Conservation (phyloP, 2,797 vertebrate genomes). For the Prionace glauca region DNA sequence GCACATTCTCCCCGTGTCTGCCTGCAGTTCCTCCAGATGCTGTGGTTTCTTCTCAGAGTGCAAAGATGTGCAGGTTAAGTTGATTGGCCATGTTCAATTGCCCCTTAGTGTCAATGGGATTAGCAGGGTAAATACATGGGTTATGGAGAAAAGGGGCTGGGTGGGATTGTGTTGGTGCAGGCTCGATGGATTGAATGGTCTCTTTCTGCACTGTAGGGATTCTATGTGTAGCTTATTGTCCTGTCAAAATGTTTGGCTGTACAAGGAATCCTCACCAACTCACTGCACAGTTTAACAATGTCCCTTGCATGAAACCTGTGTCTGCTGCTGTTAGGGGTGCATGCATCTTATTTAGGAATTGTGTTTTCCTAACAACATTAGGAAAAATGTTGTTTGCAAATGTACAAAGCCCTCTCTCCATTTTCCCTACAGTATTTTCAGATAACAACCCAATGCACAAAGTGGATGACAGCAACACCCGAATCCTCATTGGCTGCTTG, state of each 20-base stretch:
- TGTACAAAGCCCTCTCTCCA: neutral
- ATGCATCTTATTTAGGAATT: neutral
- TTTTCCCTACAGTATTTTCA: neutral
- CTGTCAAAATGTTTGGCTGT: neutral
- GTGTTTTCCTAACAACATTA: no score
- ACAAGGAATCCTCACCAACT: neutral
- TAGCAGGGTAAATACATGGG: no score
- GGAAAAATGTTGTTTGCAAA: neutral
- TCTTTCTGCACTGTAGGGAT: no score
- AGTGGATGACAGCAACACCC: constrained; percentile 91
- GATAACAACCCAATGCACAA: constrained; percentile 79
- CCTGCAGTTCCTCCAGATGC: no score
- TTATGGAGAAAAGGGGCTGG: no score
- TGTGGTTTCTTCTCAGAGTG: no score
- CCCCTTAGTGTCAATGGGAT: no score
- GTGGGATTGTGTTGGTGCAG: no score
- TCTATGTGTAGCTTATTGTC: neutral
- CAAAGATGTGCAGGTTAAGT: no score
- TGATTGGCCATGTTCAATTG: no score
- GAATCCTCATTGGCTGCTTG: constrained; percentile 90
- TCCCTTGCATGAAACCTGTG: neutral
- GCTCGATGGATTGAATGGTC: no score
- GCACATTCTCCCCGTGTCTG: no score
- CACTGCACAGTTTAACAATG: neutral
- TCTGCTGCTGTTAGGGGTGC: neutral